phyloP scores from a whole-genome alignment of 2,113 vertebrate species.

The Python bivittatus region DNA sequence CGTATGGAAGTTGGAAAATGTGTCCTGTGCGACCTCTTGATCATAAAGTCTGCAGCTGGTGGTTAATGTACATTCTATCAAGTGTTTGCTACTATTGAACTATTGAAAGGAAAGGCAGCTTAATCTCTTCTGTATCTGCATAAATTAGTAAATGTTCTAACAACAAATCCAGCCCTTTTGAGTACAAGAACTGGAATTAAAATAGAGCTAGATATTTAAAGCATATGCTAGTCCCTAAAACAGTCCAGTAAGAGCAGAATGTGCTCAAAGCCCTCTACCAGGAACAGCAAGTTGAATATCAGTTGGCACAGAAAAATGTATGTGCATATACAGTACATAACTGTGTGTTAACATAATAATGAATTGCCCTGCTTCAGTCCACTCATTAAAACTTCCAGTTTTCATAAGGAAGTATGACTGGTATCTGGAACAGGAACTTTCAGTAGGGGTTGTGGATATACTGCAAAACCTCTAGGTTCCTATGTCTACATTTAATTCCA shows the following conservation, averaged over 20 bases:
- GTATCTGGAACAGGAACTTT: neutral
- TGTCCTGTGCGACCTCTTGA: neutral
- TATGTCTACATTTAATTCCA: neutral
- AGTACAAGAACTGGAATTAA: neutral
- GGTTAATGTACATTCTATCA: neutral
- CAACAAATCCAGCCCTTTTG: neutral
- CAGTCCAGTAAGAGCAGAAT: neutral
- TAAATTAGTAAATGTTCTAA: neutral
- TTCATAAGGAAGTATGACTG: neutral
- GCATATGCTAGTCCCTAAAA: neutral
- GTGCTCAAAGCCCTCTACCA: neutral
- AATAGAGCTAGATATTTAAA: neutral
- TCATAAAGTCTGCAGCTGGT: neutral
- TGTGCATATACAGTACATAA: too few species aligned
- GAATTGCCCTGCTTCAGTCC: neutral
- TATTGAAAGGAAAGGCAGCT: neutral
- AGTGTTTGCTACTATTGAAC: neutral
- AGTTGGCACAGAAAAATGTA: neutral
- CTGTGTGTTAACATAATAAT: neutral
- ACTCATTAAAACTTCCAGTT: neutral
- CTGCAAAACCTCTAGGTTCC: neutral
- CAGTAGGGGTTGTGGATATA: neutral
- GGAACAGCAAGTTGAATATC: neutral
- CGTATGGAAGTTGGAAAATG: neutral
- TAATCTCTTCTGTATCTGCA: neutral